Base-by-base conservation (phyloP, 2,113 vertebrate genomes). In the Mesembrinibis cayennensis region DNA sequence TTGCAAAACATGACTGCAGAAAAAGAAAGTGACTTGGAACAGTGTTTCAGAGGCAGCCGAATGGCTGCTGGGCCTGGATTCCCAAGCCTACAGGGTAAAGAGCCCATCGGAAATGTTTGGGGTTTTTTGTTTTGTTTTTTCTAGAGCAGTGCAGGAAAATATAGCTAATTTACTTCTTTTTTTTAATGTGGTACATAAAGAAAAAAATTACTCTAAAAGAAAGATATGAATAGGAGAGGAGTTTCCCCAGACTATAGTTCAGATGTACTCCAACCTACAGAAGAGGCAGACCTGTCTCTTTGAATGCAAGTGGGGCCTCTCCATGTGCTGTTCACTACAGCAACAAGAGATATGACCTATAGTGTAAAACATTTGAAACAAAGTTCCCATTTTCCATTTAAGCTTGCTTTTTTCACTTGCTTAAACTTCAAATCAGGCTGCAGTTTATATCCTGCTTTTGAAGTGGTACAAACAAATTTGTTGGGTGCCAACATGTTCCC, bases 251-350 rank as follows among this genome's bases (percentile, higher is more conserved):
- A 50, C 17, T 36, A 14, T 14, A 32, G 16, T 29, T 73, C 73
- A 74, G 34, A 52, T 3, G 4, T 50, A 12, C 22, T 58, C 27
- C 26, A 74, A 1, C 8, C 26, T 44, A 17, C 38, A 79, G 50
- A 87, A 32, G 17, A 52, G 15, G 11, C 25, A 83, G 50, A 49
- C 6, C 2, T 13, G 27, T 3, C 3, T 40, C 62, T 65, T 58
- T 49, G 14, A 70, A 44, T 44, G 65, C 20, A 65, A 13, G 9
- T 0, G 0, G 5, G 11, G 12, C 36, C 9, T 74, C 25, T 20
- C 17, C 25, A 30, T 16, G 13, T 9, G 19, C 17, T 53, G 3
- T 29, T 71, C 56, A 45, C 29, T 72, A n/a, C 17, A 44, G 20
- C 16, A 81, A 7, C 40, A 81, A n/a, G 25, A 77, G 11, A 61